phyloP scores from a whole-genome alignment of 2,888 invertebrate genomes.

The Ceraclea dissimilis region DNA sequence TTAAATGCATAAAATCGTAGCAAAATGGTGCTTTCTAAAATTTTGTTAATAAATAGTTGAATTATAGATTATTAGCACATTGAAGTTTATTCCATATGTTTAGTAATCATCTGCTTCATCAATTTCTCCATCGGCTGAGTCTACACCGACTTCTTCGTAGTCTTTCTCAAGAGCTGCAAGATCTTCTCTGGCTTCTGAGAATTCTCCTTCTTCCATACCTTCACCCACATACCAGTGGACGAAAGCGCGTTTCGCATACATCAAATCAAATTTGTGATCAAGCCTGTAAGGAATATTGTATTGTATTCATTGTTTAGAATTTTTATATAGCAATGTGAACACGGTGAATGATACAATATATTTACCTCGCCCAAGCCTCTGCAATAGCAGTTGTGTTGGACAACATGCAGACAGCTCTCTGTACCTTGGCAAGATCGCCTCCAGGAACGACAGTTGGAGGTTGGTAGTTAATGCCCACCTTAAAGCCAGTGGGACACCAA shows the following conservation, averaged over 20 bases:
- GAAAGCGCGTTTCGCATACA: conserved; percentile 94
- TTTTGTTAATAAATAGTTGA: background rate
- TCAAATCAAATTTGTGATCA: conserved; percentile 91
- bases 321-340: too few species aligned
- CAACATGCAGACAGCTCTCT: conserved; percentile 93
- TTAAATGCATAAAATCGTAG: too few species aligned
- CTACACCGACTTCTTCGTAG: conserved; percentile 72
- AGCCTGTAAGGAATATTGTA: conserved; percentile 58
- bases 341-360: too few species aligned
- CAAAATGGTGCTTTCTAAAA: too few species aligned
- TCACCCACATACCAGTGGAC: conserved; percentile 92
- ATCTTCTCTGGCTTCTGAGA: conserved; percentile 82
- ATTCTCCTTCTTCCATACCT: conserved; percentile 84
- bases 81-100: conserved; percentile 18
- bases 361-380: conserved; percentile 85
- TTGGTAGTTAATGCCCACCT: conserved; percentile 84
- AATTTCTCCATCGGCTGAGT: conserved; percentile 62
- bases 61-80: background rate
- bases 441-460: conserved; percentile 88
- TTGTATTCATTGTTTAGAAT: too few species aligned
- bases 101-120: conserved; percentile 64
- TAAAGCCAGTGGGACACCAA: conserved; percentile 76
- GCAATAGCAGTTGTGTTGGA: conserved; percentile 95
- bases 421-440: conserved; percentile 86
- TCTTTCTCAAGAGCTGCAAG: conserved; percentile 73